Evolutionary conservation across 1,140 invertebrate genomes (phyloP).

Genomic region (Thalassaphorura encarpata): DNA sequence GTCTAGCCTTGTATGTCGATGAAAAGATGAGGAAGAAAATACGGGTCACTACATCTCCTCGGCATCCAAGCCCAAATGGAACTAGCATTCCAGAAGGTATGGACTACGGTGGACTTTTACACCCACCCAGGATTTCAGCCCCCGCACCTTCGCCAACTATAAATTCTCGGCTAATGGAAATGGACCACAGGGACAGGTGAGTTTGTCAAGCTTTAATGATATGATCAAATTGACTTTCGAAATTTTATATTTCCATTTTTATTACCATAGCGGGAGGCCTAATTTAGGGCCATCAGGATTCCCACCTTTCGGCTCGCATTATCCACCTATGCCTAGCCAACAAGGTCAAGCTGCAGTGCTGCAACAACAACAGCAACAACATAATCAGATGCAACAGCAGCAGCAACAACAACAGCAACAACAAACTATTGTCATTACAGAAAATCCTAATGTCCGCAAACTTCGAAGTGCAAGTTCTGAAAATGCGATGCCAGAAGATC

Average conservation of each 20-base stretch:
- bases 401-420: constrained; percentile 24
- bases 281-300: constrained; percentile 24
- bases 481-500: constrained; percentile 34
- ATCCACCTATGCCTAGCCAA: constrained; percentile 8
- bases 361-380: constrained; percentile 2
- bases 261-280: constrained; percentile 9
- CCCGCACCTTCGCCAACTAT: constrained; percentile 28
- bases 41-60: constrained; percentile 22
- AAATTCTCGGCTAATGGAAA: constrained; percentile 27
- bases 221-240: neutral
- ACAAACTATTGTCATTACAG: constrained; percentile 32
- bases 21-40: constrained; percentile 29
- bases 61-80: constrained; percentile 30
- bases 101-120: constrained; percentile 26
- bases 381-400: constrained; percentile 9
- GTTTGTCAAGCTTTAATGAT: neutral
- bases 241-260: constrained; percentile 2
- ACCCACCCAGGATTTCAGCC: constrained; percentile 24
- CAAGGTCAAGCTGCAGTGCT: neutral
- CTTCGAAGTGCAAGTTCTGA: constrained; percentile 32
- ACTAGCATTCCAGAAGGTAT: constrained; percentile 23
- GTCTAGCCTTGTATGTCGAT: constrained; percentile 23
- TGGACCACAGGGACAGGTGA: constrained; percentile 21
- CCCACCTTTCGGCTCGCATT: constrained; percentile 25
- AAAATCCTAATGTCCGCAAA: constrained; percentile 32